A percentile compares a stretch with the other conserved stretches of the same genome.
Evolutionary conservation across 2,888 invertebrate genomes (phyloP).

Genomic region (Caprella mutica): DNA sequence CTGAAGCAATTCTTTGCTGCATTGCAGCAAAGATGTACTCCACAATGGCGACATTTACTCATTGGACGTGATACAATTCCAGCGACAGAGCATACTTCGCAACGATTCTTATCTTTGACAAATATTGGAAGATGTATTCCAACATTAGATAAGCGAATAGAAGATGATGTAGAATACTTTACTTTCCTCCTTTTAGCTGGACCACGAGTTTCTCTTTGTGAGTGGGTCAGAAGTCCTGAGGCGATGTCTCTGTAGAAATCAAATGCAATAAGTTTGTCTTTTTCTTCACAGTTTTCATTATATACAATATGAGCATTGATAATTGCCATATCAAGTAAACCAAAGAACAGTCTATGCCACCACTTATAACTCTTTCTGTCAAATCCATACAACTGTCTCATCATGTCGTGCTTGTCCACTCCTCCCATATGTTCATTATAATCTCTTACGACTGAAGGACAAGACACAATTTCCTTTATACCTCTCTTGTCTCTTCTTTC

Average conservation of each 20-base stretch:
- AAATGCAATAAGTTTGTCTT: background rate
- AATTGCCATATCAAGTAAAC: slow-evolving; percentile 35
- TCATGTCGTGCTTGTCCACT: slow-evolving; percentile 38
- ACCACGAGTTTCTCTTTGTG: background rate
- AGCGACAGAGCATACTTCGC: slow-evolving; percentile 16
- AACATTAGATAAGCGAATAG: background rate
- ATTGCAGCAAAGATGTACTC: slow-evolving; percentile 18
- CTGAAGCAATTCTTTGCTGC: slow-evolving; percentile 14
- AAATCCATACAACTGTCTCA: slow-evolving; percentile 36
- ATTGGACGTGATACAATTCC: slow-evolving; percentile 10
- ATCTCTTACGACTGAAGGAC: slow-evolving; percentile 35
- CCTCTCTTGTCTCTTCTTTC: slow-evolving; percentile 33
- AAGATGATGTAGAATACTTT: background rate
- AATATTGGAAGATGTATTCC: slow-evolving; percentile 14
- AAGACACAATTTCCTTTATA: slow-evolving; percentile 29
- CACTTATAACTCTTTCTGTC: slow-evolving; percentile 37
- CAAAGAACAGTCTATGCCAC: slow-evolving; percentile 37
- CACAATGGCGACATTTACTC: slow-evolving; percentile 7
- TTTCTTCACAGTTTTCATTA: background rate
- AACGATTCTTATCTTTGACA: slow-evolving; percentile 7
- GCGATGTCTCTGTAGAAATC: background rate
- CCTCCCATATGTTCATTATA: slow-evolving; percentile 37
- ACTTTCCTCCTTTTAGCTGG: slow-evolving; percentile 3
- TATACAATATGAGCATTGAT: slow-evolving; percentile 32
- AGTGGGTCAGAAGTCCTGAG: background rate